Base-by-base conservation (phyloP, 1,140 invertebrate genomes). In the Drosophila sulfurigaster region DNA sequence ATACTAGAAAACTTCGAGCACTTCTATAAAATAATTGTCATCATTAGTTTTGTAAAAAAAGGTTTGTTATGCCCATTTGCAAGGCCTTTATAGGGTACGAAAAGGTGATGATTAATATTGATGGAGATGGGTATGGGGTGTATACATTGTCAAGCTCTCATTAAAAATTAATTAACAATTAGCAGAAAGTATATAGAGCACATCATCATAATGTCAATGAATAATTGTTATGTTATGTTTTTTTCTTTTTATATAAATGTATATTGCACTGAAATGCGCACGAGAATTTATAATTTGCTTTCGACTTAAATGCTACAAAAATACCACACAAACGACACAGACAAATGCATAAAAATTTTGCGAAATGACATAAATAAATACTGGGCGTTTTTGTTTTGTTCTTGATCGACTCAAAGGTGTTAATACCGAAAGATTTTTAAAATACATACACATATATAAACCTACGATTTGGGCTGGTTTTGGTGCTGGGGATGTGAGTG, bases 101-200 rank as follows among this genome's bases (percentile, higher is more conserved):
- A 57, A 20, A 32, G 7, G 7, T 7, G 20, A 25, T 30, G 30
- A 28, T 32, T 11, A 41, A 1, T 20, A 52, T 28, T 52, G n/a
- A 11, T 49, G 49, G 48, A 20, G 16, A 5, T 7, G 48, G 10
- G 30, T 13, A 10, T 13, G 25, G 28, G 69, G 70, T 75, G 75
- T 75, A 82, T 82, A 88, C 76, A 73, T 81, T 73, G 75, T 82
- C 81, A 81, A 88, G 83, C 69, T 83, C 67, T 88, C 57, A 77
- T 85, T 89, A 88, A 81, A 89, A 89, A 88, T 89, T 89, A 88
- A 89, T 89, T 85, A 89, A 88, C 85, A 88, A 90, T 83, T 77
- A 78, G 68, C 73, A 75, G 52, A 87, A 88, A 67, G 35, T 38
- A 48, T 72, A 78, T 72, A 72, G 74, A 88, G 85, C 74, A 88